phyloP scores from a whole-genome alignment of 2,113 vertebrate species.

The Erinaceus europaeus region DNA sequence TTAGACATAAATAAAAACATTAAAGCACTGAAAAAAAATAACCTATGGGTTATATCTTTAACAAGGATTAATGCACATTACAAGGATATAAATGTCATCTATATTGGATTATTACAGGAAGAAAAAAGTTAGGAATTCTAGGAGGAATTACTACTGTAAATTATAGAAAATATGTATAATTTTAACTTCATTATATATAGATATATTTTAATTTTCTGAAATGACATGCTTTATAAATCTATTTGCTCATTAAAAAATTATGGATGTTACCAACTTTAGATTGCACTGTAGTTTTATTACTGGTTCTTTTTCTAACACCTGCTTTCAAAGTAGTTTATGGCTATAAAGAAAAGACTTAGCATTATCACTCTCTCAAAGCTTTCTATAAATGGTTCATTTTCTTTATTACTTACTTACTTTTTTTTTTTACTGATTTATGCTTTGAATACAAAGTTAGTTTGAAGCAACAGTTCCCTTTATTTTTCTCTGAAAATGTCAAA shows the following conservation, averaged over 20 bases:
- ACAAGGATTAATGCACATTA: not conserved
- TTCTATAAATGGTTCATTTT: conserved; percentile 55
- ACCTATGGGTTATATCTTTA: not conserved
- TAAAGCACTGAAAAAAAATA: not conserved
- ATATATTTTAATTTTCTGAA: conserved; percentile 40
- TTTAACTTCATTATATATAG: conserved; percentile 9
- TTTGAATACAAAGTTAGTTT: conserved; percentile 43
- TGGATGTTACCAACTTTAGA: conserved; percentile 1
- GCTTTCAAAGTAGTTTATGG: conserved; percentile 48
- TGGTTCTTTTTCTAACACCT: conserved; percentile 50
- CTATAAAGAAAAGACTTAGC: conserved; percentile 33
- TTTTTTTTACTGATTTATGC: conserved; percentile 41
- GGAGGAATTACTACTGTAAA: conserved; percentile 20
- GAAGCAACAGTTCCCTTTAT: conserved; percentile 53
- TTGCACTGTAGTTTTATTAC: conserved; percentile 41
- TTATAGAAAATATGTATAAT: conserved; percentile 13
- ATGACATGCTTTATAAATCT: not conserved
- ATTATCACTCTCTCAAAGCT: conserved; percentile 35
- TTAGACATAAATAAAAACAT: conserved; percentile 15
- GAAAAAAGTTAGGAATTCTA: not conserved
- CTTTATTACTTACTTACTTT: too few relatives aligned
- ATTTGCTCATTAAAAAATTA: conserved; percentile 50
- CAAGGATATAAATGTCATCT: not conserved
- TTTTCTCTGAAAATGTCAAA: conserved; percentile 21
- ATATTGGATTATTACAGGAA: not conserved